A percentile compares a stretch with the other conserved stretches of the same genome.
Evolutionary conservation across 2,888 invertebrate species (phyloP).

Genomic region (Chironomus riparius): DNA sequence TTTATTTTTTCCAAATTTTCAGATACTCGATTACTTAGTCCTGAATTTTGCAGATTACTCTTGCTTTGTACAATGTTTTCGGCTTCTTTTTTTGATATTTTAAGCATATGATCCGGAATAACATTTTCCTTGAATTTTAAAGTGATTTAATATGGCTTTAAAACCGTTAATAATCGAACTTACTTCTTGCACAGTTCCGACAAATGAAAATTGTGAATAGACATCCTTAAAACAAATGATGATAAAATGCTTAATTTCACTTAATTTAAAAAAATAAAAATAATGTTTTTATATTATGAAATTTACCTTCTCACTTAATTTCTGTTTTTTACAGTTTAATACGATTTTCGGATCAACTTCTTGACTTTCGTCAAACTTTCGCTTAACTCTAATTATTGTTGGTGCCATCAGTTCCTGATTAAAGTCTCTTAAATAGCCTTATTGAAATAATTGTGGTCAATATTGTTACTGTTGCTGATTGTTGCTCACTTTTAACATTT

Average conservation of each 20-base stretch:
- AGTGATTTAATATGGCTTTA: not conserved
- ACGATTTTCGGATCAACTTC: slow-evolving; percentile 53
- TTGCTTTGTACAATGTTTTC: slow-evolving; percentile 45
- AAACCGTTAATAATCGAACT: slow-evolving; percentile 18
- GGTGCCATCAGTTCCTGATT: slow-evolving; percentile 33
- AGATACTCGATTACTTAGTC: slow-evolving; percentile 43
- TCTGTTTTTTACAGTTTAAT: slow-evolving; percentile 60
- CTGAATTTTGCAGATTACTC: slow-evolving; percentile 40
- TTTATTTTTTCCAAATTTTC: slow-evolving; percentile 41
- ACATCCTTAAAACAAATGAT: slow-evolving; percentile 39
- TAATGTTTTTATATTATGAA: too few relatives aligned
- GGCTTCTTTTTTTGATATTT: slow-evolving; percentile 44
- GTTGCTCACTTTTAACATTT: too few relatives aligned
- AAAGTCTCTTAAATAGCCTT: not conserved
- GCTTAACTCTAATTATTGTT: slow-evolving; percentile 63
- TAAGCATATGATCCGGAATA: slow-evolving; percentile 39
- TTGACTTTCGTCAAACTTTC: slow-evolving; percentile 61
- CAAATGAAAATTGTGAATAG: slow-evolving; percentile 55
- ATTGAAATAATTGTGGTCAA: too few relatives aligned
- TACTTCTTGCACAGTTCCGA: slow-evolving; percentile 64
- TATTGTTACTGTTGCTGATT: too few relatives aligned
- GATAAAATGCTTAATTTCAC: too few relatives aligned
- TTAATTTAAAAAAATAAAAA: too few relatives aligned
- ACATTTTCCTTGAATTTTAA: not conserved
- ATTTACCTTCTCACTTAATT: slow-evolving; percentile 43